These are phyloP conservation scores for Ephydatia muelleri DNA, from an alignment of 37 sponge, comb jelly and placozoan genomes.

Conservation along the genomic window DNA sequence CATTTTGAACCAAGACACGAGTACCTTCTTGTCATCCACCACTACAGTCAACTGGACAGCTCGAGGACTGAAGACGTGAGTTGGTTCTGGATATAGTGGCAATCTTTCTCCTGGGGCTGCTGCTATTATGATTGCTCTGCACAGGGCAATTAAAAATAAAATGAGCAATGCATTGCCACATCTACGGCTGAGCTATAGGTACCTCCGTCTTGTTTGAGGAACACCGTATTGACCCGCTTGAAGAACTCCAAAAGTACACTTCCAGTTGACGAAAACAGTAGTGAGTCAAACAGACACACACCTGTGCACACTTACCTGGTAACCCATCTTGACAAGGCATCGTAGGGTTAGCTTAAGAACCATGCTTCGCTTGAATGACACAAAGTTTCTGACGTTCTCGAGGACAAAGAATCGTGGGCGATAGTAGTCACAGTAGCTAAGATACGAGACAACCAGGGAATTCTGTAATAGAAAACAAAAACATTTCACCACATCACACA, in stretches of 20 bases:
- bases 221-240: slow-evolving; percentile 95
- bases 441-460: slow-evolving; percentile 81
- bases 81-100: slow-evolving; percentile 86
- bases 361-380: slow-evolving; percentile 91
- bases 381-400: slow-evolving; percentile 96
- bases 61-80: slow-evolving; percentile 81
- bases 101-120: slow-evolving; percentile 93
- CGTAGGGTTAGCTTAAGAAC: slow-evolving; percentile 88
- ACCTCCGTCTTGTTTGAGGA: slow-evolving; percentile 89
- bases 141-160: not conserved
- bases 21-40: slow-evolving; percentile 71
- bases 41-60: slow-evolving; percentile 75
- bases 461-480: too few species aligned
- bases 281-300: not conserved
- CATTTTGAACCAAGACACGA: not conserved
- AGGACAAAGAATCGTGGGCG: slow-evolving; percentile 86
- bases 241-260: slow-evolving; percentile 91
- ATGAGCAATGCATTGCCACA: not conserved
- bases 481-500: too few species aligned
- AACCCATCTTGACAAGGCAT: slow-evolving; percentile 88
- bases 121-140: slow-evolving; percentile 85
- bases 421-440: slow-evolving; percentile 94
- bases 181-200: not conserved
- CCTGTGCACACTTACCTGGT: slow-evolving; percentile 55
- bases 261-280: not conserved